Conservation (phyloP, 2,888 invertebrate species). For the Rhagonycha fulva region DNA sequence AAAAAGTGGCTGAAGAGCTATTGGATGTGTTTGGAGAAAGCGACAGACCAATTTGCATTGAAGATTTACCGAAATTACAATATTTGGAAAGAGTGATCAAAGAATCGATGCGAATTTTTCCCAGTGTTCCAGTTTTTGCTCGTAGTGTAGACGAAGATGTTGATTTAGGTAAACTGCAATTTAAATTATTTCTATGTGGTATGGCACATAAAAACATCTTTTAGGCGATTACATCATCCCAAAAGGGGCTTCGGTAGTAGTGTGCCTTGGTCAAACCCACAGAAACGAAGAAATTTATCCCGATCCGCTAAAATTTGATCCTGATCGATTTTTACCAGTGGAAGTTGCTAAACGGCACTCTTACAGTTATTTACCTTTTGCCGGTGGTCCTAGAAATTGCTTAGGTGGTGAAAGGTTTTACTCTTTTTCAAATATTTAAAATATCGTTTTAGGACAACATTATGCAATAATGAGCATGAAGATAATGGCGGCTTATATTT, state of each 20-base stretch:
- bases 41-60: slow-evolving; percentile 35
- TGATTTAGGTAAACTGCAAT: slow-evolving; percentile 40
- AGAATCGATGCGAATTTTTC: slow-evolving; percentile 44
- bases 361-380: slow-evolving; percentile 58
- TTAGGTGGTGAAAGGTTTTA: slow-evolving; percentile 47
- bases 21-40: slow-evolving; percentile 42
- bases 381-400: slow-evolving; percentile 58
- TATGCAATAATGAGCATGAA: slow-evolving; percentile 11
- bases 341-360: slow-evolving; percentile 54
- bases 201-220: background rate
- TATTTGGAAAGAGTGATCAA: slow-evolving; percentile 47
- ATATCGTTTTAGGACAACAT: background rate
- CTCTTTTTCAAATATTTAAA: background rate
- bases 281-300: slow-evolving; percentile 58
- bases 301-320: slow-evolving; percentile 62
- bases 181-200: background rate
- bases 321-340: slow-evolving; percentile 63
- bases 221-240: background rate
- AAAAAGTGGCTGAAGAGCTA: slow-evolving; percentile 46
- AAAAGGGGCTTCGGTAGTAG: slow-evolving; percentile 46
- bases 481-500: slow-evolving; percentile 40
- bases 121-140: slow-evolving; percentile 43
- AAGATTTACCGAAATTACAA: slow-evolving; percentile 46
- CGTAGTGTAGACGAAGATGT: slow-evolving; percentile 39
- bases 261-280: slow-evolving; percentile 31